Base-by-base conservation (phyloP, 2,888 invertebrate species). In the Leucophenga maculata region DNA sequence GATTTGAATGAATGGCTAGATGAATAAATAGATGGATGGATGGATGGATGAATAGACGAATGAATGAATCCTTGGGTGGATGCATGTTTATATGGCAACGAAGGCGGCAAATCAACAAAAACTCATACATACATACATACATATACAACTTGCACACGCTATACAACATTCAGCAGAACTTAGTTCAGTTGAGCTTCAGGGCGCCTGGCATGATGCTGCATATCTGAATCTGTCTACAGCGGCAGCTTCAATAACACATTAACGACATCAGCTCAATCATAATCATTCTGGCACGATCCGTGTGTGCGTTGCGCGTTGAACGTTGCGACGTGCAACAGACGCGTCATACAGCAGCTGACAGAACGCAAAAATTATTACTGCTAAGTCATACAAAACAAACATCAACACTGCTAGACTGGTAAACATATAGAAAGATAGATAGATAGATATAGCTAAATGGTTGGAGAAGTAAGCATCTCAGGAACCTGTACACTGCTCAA, bases 221-320 rank as follows among this genome's bases (percentile, higher is more conserved):
- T 39, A 39, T 39, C 39, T 39, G 11, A 39, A 39, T 39, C 11
- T 39, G 39, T 39, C 39, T 13, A 32, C 72, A 44, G n/a, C 68
- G 55, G 59, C 26, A 65, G 70, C 74, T 71, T 78, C 78, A 79
- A 78, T 77, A 76, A 76, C 81, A 77, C 78, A 83, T 83, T 84
- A 82, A 81, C 78, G 78, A 83, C 83, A 77, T 83, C 85, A 82
- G 73, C 81, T 80, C 78, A 82, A 84, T 84, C 83, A 85, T 84
- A 81, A 83, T 77, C 75, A 73, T 70, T 74, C 48, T 13, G 50
- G 68, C 72, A 72, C 74, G 72, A 75, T 20, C 32, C 59, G 60
- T 44, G 39, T 44, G 39, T 50, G 44, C 46, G 16, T 46, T 6
- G 18, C 16, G 46, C 39, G 32, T 46, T 22, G 48, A 18, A 18